Evolutionary conservation across 2,888 invertebrate genomes (phyloP).

Genomic region (Erebia aethiops): DNA sequence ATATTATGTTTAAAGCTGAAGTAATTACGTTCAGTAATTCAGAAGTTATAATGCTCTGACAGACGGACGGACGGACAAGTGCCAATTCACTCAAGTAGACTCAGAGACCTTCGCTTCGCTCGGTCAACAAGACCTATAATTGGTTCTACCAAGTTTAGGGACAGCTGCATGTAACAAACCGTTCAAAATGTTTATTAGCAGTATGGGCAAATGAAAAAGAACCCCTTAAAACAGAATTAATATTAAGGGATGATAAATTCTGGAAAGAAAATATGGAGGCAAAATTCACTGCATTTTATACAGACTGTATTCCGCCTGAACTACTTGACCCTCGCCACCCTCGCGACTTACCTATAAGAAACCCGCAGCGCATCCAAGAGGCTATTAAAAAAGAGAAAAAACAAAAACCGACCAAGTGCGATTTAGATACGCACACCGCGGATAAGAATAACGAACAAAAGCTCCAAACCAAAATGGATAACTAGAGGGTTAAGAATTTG

Average conservation of each 20-base stretch:
- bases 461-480: too few relatives aligned
- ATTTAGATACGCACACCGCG: too few relatives aligned
- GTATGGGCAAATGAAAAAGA: constrained; percentile 11
- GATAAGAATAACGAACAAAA: too few relatives aligned
- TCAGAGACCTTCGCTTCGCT: too few relatives aligned
- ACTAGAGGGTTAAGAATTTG: too few relatives aligned
- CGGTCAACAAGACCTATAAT: not conserved
- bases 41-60: too few relatives aligned
- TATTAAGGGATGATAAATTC: constrained; percentile 33
- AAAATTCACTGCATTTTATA: constrained; percentile 36
- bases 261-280: constrained; percentile 33
- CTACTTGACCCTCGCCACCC: constrained; percentile 31
- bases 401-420: too few relatives aligned
- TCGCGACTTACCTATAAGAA: not conserved
- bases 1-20: too few relatives aligned
- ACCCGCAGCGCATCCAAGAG: not conserved
- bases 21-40: too few relatives aligned
- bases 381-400: too few relatives aligned
- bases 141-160: constrained; percentile 31
- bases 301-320: constrained; percentile 35
- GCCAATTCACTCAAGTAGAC: too few relatives aligned
- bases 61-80: too few relatives aligned
- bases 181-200: constrained; percentile 32
- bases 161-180: constrained; percentile 31
- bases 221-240: constrained; percentile 9